Evolutionary conservation across 1,140 invertebrate genomes (phyloP).

Genomic region (Proctacanthus coquilletti): DNA sequence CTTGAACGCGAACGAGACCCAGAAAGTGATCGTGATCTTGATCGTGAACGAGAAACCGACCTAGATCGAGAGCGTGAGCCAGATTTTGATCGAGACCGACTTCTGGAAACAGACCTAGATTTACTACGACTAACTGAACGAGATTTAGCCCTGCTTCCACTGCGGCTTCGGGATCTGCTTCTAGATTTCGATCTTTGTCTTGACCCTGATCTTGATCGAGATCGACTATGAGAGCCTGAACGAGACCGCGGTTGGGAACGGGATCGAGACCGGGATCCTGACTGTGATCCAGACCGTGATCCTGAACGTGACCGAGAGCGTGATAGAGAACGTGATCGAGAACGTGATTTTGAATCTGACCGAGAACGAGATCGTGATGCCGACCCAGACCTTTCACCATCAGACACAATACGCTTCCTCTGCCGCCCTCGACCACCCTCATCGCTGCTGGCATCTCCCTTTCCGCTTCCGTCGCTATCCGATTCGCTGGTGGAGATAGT

Average conservation of each 20-base stretch:
- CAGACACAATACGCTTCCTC: conserved; percentile 31
- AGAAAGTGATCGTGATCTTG: conserved; percentile 24
- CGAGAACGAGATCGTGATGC: conserved; percentile 12
- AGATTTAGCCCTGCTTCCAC: conserved; percentile 10
- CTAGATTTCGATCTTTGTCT: conserved; percentile 15
- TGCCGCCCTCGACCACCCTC: conserved; percentile 27
- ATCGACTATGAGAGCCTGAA: conserved; percentile 18
- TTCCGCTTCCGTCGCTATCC: conserved; percentile 56
- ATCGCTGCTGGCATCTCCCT: conserved; percentile 38
- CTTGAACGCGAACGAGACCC: conserved; percentile 22
- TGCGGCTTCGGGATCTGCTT: conserved; percentile 19
- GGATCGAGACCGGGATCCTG: conserved; percentile 24
- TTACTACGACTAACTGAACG: not conserved
- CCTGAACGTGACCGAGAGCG: conserved; percentile 20
- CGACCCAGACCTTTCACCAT: conserved; percentile 25
- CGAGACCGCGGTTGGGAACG: conserved; percentile 12
- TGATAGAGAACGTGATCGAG: conserved; percentile 12
- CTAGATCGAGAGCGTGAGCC: conserved; percentile 13
- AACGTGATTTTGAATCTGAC: conserved; percentile 13
- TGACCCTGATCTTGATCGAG: conserved; percentile 23
- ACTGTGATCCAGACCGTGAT: conserved; percentile 13
- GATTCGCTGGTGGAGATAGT: conserved; percentile 90
- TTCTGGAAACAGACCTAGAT: conserved; percentile 8
- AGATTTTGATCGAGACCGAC: conserved; percentile 18
- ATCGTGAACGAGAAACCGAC: conserved; percentile 13